Evolutionary conservation across 2,888 invertebrate species (phyloP), one percentile per base, ranked within the genome.

Genomic region (Lasius fuliginosus): DNA sequence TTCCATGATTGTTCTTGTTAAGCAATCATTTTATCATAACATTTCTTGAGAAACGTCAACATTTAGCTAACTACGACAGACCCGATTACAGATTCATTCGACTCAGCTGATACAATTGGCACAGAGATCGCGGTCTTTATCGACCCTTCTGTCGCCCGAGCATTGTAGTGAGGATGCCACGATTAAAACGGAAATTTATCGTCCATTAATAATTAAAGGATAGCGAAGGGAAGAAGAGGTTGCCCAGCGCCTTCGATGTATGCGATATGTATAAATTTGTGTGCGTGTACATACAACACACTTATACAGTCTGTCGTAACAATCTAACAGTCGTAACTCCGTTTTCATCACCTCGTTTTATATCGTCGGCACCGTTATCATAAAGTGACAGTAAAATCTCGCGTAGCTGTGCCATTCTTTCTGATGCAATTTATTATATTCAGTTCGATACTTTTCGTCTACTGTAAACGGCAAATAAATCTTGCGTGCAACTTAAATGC

Each of bases 181-280:
- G 75, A 88, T 90, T 87, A 85, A 87, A 84, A 81, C 85, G 62
- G 86, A 86, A 88, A 90, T 90, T 90, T 88, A 90, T 86, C 69
- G 82, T 49, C 77, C 84, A 86, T 88, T 90, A 86, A 90, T 90
- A 87, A 90, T 88, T 84, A 87, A 86, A 84, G 76, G 62, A 88
- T 84, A 75, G 82, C 60, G 60, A 46, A 36, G 69, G 60, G 73
- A 42, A 67, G 65, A 79, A 56, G 36, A 27, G 18, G 15, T 36
- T 46, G n/a, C 56, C 23, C 58, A 60, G 42, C 67, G 67, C 58
- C 42, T 53, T 56, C 58, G 30, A 53, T 27, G 67, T 69, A 69
- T 23, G 42, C 30, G 6, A 36, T 56, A 42, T 62, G 53, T 30
- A 53, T n/a, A 15, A 15, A 40, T 36, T 40, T 23, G 46, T 23